Evolutionary conservation across 2,888 invertebrate genomes (phyloP), one percentile per base, ranked within the genome.

Genomic region (Agapetus fuscipes): DNA sequence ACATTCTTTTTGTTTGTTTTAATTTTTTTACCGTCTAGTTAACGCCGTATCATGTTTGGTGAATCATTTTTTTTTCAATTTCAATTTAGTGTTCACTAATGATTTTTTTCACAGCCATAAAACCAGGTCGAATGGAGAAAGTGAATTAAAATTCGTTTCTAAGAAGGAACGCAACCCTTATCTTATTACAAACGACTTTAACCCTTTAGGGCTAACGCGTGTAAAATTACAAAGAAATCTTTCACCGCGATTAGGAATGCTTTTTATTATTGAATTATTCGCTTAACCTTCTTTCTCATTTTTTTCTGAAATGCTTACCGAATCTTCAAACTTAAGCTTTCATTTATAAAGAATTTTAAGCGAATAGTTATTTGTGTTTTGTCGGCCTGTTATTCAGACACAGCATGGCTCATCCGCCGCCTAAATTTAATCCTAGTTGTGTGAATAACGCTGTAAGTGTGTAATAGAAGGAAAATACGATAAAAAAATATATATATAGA

Each of bases 41-140:
- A 44, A 28, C 41, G 47, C 42, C 32, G 20, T 47, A 44, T 47
- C 44, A 47, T 47, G 44, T 37, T 24, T 20, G 14, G 12, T 34
- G 24, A 38, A 44, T 44, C 43, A 30, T 12, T 26, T 42, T 41
- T 34, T 38, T 36, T 20, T 25, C 11, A 30, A 41, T 37, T 42
- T 42, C 41, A 42, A 45, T 45, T 42, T 39, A 34, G 37, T 17
- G 31, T 20, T 24, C 29, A n/a, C 27, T 27, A 34, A 44, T 39
- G 29, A 37, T 33, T 35, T 40, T 34, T 32, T 33, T 15, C 17
- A 12, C 32, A 13, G 32, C 37, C 30, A 33, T 16, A 35, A 16
- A 20, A 24, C 31, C n/a, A 17, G 12, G 11, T 7, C 4, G 15
- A 13, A 3, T 14, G 13, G 45, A 41, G 45, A 45, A 45, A 45